Conservation (phyloP, 2,113 vertebrate genomes). For the Butastur rufipennis region DNA sequence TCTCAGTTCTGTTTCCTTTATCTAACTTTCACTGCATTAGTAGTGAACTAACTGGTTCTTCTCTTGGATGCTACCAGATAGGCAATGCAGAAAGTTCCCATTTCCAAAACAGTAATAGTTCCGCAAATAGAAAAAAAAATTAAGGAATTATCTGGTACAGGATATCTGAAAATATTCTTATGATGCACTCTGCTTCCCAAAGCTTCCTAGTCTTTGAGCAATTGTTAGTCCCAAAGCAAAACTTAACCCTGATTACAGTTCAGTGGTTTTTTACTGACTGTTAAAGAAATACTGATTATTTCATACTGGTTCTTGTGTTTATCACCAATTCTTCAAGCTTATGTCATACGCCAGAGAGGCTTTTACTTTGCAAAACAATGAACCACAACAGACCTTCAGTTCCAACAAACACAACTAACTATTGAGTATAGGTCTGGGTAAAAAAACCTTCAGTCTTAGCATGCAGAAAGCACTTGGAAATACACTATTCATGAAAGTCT, state of each 20-base stretch:
- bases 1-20: background rate
- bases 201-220: background rate
- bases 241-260: background rate
- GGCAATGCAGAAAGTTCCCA: background rate
- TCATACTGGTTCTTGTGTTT: background rate
- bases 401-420: background rate
- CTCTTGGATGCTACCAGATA: background rate
- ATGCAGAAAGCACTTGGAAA: background rate
- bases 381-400: background rate
- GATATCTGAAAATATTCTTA: background rate
- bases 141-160: background rate
- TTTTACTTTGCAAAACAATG: background rate
- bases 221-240: background rate
- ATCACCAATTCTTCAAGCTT: background rate
- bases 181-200: background rate
- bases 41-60: background rate
- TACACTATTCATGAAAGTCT: fast-evolving
- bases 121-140: background rate
- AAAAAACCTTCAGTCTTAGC: background rate
- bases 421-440: background rate
- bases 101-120: background rate
- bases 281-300: background rate
- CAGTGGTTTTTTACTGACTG: background rate
- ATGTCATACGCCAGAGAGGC: background rate
- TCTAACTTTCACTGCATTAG: background rate